These are phyloP conservation scores for Agrotis clavis DNA, from an alignment of 2,888 invertebrate genomes.

Conservation along the genomic window DNA sequence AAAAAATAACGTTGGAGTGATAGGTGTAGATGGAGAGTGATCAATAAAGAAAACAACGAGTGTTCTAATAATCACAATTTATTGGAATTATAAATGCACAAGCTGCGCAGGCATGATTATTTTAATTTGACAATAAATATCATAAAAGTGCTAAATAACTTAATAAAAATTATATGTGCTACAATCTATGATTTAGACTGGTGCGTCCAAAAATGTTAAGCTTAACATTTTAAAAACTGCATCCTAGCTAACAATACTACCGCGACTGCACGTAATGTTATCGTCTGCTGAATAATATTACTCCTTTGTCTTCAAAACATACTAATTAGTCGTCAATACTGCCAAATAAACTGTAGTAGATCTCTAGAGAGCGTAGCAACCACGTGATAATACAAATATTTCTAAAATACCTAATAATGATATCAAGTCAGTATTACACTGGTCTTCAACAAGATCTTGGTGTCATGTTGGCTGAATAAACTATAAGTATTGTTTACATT, in stretches of 20 bases:
- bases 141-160: conserved; percentile 87
- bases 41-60: conserved; percentile 67
- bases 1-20: not conserved
- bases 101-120: conserved; percentile 87
- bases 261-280: conserved; percentile 69
- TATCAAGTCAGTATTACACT: conserved; percentile 62
- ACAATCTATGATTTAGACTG: conserved; percentile 86
- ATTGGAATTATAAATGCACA: conserved; percentile 90
- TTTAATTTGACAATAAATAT: conserved; percentile 86
- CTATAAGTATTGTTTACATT: conserved; percentile 42
- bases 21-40: conserved; percentile 10
- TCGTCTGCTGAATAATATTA: conserved; percentile 59
- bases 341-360: conserved; percentile 55
- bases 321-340: conserved; percentile 52
- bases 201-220: conserved; percentile 84
- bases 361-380: conserved; percentile 72
- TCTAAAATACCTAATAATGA: conserved; percentile 54
- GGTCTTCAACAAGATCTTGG: conserved; percentile 54
- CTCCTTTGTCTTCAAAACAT: conserved; percentile 67
- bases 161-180: conserved; percentile 82
- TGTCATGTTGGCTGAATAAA: conserved; percentile 51
- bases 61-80: conserved; percentile 89
- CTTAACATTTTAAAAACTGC: conserved; percentile 74
- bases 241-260: conserved; percentile 68
- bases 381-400: conserved; percentile 58